Evolutionary conservation across 2,113 vertebrate species (phyloP), one percentile per base, ranked within the genome.

Genomic region (Lagopus muta): DNA sequence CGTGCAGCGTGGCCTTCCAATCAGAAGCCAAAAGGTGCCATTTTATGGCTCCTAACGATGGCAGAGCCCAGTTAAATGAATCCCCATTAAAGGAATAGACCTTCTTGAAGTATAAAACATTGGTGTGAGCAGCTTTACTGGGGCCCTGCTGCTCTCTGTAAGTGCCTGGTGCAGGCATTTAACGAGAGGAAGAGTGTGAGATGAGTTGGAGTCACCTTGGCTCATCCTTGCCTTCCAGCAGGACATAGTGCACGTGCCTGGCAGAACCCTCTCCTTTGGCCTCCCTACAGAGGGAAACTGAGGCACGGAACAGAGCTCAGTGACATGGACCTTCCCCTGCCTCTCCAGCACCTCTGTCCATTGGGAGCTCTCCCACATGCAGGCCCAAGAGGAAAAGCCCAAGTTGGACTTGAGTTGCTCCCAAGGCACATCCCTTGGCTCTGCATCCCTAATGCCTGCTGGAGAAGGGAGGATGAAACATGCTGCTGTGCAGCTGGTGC

Each of bases 21-120:
- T 95, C 91, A 92, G 72, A 84, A 97, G 84, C 83, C 90, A 91
- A 96, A 97, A 96, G 94, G 95, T 96, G 90, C 91, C 92, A 95
- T 96, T 97, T 96, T 96, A 96, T 92, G 88, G 90, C 70, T 83
- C 61, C 95, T 95, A 93, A 95, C 8, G 69, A 94, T 93, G 91
- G 88, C 3, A n/a, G 74, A 94, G 55, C 80, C 90, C 94, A 86
- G 81, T 90, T 95, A 96, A 97, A 95, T 92, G 81, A 94, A 92
- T 45, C 36, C 86, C 91, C 72, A 84, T 96, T 91, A 94, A 96
- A 94, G 90, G 84, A 94, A 85, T 12, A 94, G 90, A 87, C 84
- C 80, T 82, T 88, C 92, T 73, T 42, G 43, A 90, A 92, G 86
- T 71, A 86, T 72, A 86, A 96, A 92, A 88, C 77, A 84, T 64